Evolutionary conservation across 92 coral and sea anemone genomes (phyloP), one percentile per base, ranked within the genome.

Genomic region (Heliopora coerulea): DNA sequence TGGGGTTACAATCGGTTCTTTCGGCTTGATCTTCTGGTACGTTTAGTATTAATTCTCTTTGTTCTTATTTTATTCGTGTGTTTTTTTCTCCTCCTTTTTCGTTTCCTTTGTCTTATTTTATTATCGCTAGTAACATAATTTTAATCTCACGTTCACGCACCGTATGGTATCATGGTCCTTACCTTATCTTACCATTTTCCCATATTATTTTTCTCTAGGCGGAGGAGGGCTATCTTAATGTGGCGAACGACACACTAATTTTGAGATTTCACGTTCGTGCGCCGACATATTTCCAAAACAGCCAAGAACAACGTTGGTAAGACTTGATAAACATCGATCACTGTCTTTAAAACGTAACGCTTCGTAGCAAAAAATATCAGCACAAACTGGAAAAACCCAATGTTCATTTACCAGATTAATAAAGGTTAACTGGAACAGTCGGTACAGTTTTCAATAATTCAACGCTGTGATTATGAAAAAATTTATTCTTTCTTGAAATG

Each of bases 1-100:
- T 95, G 99, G 99, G 99, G 99, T 10, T 95, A 95, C 27, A 95
- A 95, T 81, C 68, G 99, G 31, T 95, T 95, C 84, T 95, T 95
- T 65, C 96, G 99, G 20, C 88, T 95, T 63, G 99, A 95, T 74
- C 87, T 95, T 15, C 81, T 95, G 96, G 99, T 95, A 73, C 68
- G 96, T 75, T 15, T 7, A 2, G 14, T 46, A 2, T 8, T 46
- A 6, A 2, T 46, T n/a, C 52, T 46, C 15, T 15, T 46, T 15
- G 2, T 46, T n/a, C n/a, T 46, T 46, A 2, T 46, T n/a, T 46
- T 46, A 9, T 15, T 46, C 52, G 7, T 46, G 2, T n/a, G 7
- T 15, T 15, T 46, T n/a, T 41, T 17, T 59, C 11, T 30, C 30
- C 41, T 59, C 30, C 39, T 30, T 31, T 18, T 30, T 59, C 49